Conservation (phyloP, 2,113 vertebrate species). For the Pollachius pollachius region DNA sequence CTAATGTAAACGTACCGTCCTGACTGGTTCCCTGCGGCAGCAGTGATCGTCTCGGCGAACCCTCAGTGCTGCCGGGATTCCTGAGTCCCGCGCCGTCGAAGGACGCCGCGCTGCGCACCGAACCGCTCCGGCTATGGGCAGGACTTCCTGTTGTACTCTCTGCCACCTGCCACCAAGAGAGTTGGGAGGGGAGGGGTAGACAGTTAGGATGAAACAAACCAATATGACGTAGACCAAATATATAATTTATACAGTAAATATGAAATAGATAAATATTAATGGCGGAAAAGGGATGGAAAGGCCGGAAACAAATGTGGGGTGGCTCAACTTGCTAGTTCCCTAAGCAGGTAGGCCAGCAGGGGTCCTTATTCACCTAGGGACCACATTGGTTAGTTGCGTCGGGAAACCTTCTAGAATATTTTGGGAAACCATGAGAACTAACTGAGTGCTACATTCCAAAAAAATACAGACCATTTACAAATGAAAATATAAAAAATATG, state of each 20-base stretch:
- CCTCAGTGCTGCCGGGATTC: constrained; percentile 68
- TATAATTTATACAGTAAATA: background rate
- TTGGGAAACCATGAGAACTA: too few relatives aligned
- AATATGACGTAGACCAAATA: too few relatives aligned
- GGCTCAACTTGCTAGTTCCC: too few relatives aligned
- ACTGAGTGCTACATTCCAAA: too few relatives aligned
- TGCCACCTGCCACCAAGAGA: constrained; percentile 61
- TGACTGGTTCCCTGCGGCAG: constrained; percentile 20
- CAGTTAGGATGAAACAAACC: too few relatives aligned
- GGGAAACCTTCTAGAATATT: too few relatives aligned
- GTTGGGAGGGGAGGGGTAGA: background rate
- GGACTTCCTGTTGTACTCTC: constrained; percentile 76
- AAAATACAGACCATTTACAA: too few relatives aligned
- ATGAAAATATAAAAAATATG: too few relatives aligned
- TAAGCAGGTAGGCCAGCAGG: too few relatives aligned
- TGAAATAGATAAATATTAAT: background rate
- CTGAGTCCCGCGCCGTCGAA: constrained; percentile 45
- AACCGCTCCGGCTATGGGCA: constrained; percentile 73
- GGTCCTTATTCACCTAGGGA: too few relatives aligned
- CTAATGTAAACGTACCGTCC: constrained; percentile 35
- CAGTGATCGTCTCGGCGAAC: constrained; percentile 68
- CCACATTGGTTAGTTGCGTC: too few relatives aligned
- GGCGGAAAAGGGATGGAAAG: background rate
- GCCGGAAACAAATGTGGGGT: too few relatives aligned
- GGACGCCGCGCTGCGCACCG: constrained; percentile 56